These are phyloP conservation scores for Drosophila neotestacea DNA, from an alignment of 2,888 invertebrate genomes.

Conservation along the genomic window DNA sequence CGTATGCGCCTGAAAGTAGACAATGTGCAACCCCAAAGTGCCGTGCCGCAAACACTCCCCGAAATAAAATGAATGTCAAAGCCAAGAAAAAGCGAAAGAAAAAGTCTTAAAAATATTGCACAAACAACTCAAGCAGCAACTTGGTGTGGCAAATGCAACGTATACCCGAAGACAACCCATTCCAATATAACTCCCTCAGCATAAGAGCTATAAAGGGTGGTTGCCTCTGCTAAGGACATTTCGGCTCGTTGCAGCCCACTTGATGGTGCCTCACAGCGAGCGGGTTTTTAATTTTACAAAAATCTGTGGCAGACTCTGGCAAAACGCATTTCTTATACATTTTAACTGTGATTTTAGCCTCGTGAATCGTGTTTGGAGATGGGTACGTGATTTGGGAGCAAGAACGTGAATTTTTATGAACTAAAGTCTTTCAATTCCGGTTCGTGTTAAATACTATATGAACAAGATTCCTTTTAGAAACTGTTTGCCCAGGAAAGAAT, in stretches of 20 bases:
- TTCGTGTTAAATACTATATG: no score
- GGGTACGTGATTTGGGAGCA: conserved; percentile 5
- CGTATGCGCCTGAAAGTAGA: conserved; percentile 56
- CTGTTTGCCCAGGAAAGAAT: no score
- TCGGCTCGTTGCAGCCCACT: conserved; percentile 62
- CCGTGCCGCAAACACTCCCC: conserved; percentile 53
- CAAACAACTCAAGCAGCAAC: conserved; percentile 58
- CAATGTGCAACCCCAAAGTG: conserved; percentile 70
- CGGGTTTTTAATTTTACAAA: conserved; percentile 57
- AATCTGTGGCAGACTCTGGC: conserved; percentile 37
- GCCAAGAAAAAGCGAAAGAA: conserved; percentile 55
- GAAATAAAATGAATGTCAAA: conserved; percentile 28
- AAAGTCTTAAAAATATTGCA: conserved; percentile 67
- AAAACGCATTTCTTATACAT: conserved; percentile 62
- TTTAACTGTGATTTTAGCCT: conserved; percentile 41
- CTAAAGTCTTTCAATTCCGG: no score
- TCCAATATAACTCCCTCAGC: conserved; percentile 18
- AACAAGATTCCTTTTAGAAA: no score
- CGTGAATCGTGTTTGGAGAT: conserved; percentile 21
- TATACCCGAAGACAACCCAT: conserved; percentile 67
- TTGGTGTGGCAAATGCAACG: conserved; percentile 66
- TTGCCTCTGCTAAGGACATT: conserved; percentile 57
- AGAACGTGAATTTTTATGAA: neutral
- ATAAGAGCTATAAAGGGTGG: conserved; percentile 25
- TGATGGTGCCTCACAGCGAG: conserved; percentile 50